Base-by-base conservation (phyloP, 2,888 invertebrate species). In the Sinopyrophorus schimmeli region DNA sequence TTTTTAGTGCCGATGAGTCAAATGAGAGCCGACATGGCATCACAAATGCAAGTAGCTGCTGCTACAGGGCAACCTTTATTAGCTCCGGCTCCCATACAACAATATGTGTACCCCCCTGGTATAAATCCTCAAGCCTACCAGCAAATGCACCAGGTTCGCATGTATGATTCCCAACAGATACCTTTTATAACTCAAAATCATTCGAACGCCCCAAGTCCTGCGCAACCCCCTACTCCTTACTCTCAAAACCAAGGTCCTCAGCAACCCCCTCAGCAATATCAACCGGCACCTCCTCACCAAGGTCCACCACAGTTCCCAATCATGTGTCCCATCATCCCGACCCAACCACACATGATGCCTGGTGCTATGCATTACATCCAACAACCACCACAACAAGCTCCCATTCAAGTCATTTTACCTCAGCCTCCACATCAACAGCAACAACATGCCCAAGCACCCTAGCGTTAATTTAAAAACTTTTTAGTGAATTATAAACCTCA, bases 41-140 rank as follows among this genome's bases (percentile, higher is more conserved):
- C 84, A 10, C 85, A 88, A 65, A 87, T 92, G 80, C 91, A 90
- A 67, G 89, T 90, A 53, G 86, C 87, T 14, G 87, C 81, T 11
- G 84, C 84, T 52, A 89, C 90, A 23, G 92, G 92, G 0, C 92
- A 90, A 71, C 92, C 92, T 3, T 76, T 93, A 47, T 73, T 92
- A 62, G 88, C 92, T 24, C 86, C 90, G 12, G 87, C 86, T 11
- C 88, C 90, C 6, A 86, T 83, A 67, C 86, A 79, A 35, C 71
- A 71, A 53, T 68, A 72, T 18, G 72, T 72, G 37, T 69, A 68
- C 37, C 70, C 71, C 6, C 64, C 65, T 12, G 64, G 71, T 53
- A 66, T 73, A 28, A 68, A 74, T 41, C 71, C 74, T 18, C 70
- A 70, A 15, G 74, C 74, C 53, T 74, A 74, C 42, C 76, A 72